phyloP scores from a whole-genome alignment of 1,140 invertebrate species.

The Cydia strobilella region DNA sequence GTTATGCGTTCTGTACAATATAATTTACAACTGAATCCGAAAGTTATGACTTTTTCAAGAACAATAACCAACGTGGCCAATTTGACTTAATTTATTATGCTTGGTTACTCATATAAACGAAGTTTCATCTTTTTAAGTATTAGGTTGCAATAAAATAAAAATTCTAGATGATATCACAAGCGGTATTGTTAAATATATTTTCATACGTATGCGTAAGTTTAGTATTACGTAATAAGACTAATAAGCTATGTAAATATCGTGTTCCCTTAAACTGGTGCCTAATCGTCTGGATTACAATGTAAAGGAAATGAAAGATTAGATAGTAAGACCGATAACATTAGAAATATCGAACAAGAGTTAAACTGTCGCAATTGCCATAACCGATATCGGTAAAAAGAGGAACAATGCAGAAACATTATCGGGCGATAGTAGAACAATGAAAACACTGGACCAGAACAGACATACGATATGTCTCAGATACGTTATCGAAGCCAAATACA shows the following conservation, averaged over 20 bases:
- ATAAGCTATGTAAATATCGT: not conserved
- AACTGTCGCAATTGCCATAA: conserved; percentile 28
- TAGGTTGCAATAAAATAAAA: too few relatives aligned
- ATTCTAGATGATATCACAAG: not conserved
- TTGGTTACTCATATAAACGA: not conserved
- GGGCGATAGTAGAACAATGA: conserved; percentile 37
- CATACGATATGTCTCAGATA: conserved; percentile 36
- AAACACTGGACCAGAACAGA: conserved; percentile 45
- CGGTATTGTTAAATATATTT: not conserved
- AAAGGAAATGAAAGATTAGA: not conserved
- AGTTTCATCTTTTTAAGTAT: too few relatives aligned
- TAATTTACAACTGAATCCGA: not conserved
- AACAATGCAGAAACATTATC: conserved; percentile 36
- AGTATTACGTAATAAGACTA: too few relatives aligned
- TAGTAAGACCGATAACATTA: conserved; percentile 13
- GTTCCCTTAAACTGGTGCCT: not conserved
- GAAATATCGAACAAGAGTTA: conserved; percentile 13
- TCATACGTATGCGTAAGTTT: not conserved
- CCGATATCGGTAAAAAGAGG: conserved; percentile 32
- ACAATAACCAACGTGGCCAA: not conserved
- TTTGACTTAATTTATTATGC: not conserved
- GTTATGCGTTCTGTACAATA: too few relatives aligned
- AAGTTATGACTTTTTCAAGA: not conserved
- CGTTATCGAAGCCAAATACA: conserved; percentile 38
- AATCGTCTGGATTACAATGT: not conserved